Conservation (phyloP, 1,140 invertebrate species). For the Drosophila neocordata region DNA sequence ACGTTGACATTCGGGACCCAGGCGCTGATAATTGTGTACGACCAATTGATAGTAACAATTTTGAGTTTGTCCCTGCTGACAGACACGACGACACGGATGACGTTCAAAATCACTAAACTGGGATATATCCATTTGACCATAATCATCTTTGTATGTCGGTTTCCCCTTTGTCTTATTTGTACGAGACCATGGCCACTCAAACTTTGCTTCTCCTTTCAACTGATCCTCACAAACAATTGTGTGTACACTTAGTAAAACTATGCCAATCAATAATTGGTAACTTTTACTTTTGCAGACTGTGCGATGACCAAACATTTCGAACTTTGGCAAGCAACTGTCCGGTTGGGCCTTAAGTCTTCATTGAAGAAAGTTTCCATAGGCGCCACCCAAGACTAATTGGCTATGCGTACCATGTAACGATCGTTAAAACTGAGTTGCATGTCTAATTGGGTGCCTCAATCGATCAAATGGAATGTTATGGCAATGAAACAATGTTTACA, state of each 20-base stretch:
- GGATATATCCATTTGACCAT: constrained; percentile 49
- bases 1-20: constrained; percentile 85
- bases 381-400: constrained; percentile 33
- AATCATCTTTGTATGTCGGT: constrained; percentile 42
- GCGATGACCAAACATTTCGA: constrained; percentile 40
- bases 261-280: constrained; percentile 8
- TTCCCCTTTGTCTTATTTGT: constrained; percentile 50
- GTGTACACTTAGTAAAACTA: not conserved
- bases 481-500: constrained; percentile 23
- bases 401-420: constrained; percentile 55
- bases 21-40: constrained; percentile 68
- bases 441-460: constrained; percentile 26
- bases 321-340: constrained; percentile 48
- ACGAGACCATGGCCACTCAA: constrained; percentile 58
- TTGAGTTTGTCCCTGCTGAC: constrained; percentile 63
- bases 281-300: constrained; percentile 59
- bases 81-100: constrained; percentile 72
- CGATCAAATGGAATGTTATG: constrained; percentile 11
- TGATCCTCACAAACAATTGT: not conserved
- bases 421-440: constrained; percentile 70
- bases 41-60: constrained; percentile 74
- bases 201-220: constrained; percentile 24
- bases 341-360: constrained; percentile 15
- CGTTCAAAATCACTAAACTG: constrained; percentile 57
- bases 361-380: constrained; percentile 67